Evolutionary conservation across 2,797 vertebrate species (phyloP).

Genomic region (Odontamblyopus rebecca): DNA sequence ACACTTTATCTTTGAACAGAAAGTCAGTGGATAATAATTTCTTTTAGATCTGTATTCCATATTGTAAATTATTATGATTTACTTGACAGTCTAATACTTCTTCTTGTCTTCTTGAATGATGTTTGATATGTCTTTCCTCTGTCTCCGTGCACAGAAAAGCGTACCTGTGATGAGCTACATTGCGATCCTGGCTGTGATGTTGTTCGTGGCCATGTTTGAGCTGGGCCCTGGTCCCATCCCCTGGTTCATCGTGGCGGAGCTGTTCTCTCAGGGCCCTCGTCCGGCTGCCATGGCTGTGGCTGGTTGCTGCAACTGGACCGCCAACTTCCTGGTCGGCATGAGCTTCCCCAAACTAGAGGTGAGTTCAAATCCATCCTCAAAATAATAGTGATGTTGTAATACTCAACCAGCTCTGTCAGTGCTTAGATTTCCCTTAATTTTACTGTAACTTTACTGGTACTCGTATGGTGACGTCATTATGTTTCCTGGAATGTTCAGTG

Average conservation of each 20-base stretch:
- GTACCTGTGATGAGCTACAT: conserved; percentile 77
- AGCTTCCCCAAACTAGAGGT: conserved; percentile 89
- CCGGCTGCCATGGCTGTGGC: conserved; percentile 93
- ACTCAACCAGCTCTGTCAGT: no score
- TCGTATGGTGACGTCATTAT: no score
- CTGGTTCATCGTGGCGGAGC: conserved; percentile 96
- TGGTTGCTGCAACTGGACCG: conserved; percentile 93
- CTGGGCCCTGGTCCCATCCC: conserved; percentile 95
- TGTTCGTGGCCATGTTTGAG: conserved; percentile 95
- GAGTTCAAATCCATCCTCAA: background rate
- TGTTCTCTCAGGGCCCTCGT: conserved; percentile 93
- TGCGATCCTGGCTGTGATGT: conserved; percentile 85
- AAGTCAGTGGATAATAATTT: no score
- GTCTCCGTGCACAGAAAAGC: conserved; percentile 49
- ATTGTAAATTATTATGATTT: no score
- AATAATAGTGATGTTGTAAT: no score
- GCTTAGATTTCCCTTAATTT: no score
- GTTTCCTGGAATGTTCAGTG: no score
- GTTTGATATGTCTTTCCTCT: background rate
- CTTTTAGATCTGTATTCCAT: no score
- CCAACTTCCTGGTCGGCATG: conserved; percentile 93
- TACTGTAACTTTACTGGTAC: no score
- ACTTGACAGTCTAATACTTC: no score
- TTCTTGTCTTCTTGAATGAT: no score
- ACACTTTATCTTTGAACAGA: no score